phyloP scores from a whole-genome alignment of 2,888 invertebrate genomes.

The Apodemia hepburni region DNA sequence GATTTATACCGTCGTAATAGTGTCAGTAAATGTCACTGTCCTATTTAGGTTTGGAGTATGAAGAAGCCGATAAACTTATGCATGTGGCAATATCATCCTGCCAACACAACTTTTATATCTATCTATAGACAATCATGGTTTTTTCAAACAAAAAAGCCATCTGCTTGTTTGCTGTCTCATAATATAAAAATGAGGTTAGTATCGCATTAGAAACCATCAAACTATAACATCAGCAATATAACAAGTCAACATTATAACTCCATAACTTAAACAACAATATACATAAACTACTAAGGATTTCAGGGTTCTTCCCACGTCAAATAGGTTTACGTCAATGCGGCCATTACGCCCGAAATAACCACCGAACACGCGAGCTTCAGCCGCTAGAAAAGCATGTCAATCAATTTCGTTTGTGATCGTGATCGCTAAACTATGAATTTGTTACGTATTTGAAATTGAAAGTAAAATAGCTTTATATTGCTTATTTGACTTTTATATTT shows the following conservation, averaged over 20 bases:
- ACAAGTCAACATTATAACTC: not conserved
- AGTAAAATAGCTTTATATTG: not conserved
- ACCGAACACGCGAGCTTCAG: conserved; percentile 49
- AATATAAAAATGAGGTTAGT: too few species aligned
- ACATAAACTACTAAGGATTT: conserved; percentile 51
- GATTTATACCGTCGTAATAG: too few species aligned
- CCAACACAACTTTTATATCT: too few species aligned
- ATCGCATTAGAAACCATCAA: too few species aligned
- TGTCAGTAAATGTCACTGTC: too few species aligned
- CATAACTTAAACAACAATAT: conserved; percentile 30
- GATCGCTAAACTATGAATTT: conserved; percentile 5
- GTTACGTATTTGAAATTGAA: conserved; percentile 10
- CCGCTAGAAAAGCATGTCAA: conserved; percentile 66
- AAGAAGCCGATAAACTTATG: too few species aligned
- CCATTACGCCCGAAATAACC: conserved; percentile 65
- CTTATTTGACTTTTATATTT: too few species aligned
- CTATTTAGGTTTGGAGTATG: too few species aligned
- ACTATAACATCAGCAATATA: not conserved
- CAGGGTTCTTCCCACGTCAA: conserved; percentile 58
- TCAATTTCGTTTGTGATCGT: conserved; percentile 52
- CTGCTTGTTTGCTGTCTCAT: too few species aligned
- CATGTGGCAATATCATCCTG: too few species aligned
- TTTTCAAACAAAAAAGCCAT: too few species aligned
- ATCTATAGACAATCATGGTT: too few species aligned
- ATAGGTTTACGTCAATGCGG: conserved; percentile 69